A percentile compares a stretch with the other conserved stretches of the same genome.
Evolutionary conservation across 2,888 invertebrate species (phyloP).

Genomic region (Ischnura elegans): DNA sequence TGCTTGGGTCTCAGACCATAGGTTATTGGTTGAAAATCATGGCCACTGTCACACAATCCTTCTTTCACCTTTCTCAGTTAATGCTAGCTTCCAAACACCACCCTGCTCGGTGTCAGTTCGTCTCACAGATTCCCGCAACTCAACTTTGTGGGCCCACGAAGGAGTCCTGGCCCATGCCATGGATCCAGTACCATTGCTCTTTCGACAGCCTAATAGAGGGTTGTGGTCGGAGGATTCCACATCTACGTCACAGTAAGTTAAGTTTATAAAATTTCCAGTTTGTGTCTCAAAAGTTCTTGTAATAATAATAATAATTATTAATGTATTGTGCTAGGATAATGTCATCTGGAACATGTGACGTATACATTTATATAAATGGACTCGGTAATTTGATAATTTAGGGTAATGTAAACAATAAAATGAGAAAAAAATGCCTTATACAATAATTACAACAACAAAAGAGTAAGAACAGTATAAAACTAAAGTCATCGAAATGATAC

Average conservation of each 20-base stretch:
- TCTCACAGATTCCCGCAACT: conserved; percentile 79
- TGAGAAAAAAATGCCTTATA: no score
- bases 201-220: conserved; percentile 73
- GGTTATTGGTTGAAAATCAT: conserved; percentile 85
- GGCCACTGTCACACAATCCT: conserved; percentile 80
- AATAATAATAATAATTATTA: no score
- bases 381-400: no score
- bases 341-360: no score
- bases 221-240: conserved; percentile 9
- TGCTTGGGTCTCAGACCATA: conserved; percentile 80
- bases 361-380: no score
- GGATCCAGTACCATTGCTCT: conserved; percentile 85
- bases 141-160: conserved; percentile 82
- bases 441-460: no score
- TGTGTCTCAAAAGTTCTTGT: no score
- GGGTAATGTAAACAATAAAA: no score
- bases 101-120: conserved; percentile 83
- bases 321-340: no score
- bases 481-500: no score
- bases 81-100: conserved; percentile 76
- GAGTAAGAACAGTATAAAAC: no score
- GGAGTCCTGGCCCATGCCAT: conserved; percentile 85
- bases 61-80: neutral
- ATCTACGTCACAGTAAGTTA: conserved; percentile 1
- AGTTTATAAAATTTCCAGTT: no score